Base-by-base conservation (phyloP, 2,888 invertebrate genomes). In the Habroteleia sp. region DNA sequence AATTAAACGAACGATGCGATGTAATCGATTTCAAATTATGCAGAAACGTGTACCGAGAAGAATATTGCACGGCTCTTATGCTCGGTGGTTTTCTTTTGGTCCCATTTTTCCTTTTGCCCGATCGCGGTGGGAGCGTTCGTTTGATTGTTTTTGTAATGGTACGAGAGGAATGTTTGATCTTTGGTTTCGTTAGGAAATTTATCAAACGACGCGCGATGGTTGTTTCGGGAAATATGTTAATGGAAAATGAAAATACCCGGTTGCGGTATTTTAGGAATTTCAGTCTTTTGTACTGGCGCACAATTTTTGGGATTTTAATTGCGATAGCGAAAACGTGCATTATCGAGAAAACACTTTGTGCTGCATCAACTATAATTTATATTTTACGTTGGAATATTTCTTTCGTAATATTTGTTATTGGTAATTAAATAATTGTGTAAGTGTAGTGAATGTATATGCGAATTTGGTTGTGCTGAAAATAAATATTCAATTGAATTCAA, bases 11-110 rank as follows among this genome's bases (percentile, higher is more conserved):
- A 31, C 66, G 68, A 62, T 68, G 56, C 68, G 68, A 74, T 68
- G 68, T 56, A 68, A 62, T 74, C 74, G 68, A 68, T 66, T 68
- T 68, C 68, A 62, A 74, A 74, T 74, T 74, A 74, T 68, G 73
- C 66, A 74, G 44, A 74, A 73, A 73, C 73, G 73, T 58, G 73
- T 65, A 65, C 56, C 27, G 44, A 65, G 52, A 44, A 65, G 63
- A 73, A 73, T 73, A 73, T 73, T 65, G 72, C 52, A 48, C 69
- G 35, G 33, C 20, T 44, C 44, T 66, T 54, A 37, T 50, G 41
- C 31, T 33, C 50, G 17, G 14, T 69, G 50, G 10, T 44, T 44
- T 25, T 25, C 37, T 35, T 71, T 44, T 10, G 13, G 27, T 17
- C n/a, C n/a, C 31, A 16, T 27, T 50, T 58, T 48, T 58, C 35